phyloP scores from a whole-genome alignment of 1,140 invertebrate genomes.

The Cydia amplana region DNA sequence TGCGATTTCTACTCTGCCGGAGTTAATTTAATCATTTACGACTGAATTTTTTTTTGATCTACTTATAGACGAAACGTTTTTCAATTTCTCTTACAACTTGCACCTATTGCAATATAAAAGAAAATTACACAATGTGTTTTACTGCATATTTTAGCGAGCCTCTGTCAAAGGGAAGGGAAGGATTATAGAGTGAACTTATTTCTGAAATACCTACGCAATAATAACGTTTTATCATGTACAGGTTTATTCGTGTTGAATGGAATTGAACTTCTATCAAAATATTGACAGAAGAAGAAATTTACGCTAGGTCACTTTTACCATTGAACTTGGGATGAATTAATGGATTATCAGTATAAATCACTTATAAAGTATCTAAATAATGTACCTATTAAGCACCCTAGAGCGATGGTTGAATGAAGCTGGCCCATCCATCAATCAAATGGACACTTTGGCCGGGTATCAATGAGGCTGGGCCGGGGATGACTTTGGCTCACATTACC shows the following conservation, averaged over 20 bases:
- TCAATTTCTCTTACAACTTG: neutral
- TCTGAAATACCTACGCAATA: no score
- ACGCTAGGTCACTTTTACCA: neutral
- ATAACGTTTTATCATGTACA: no score
- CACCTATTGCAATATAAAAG: neutral
- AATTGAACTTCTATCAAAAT: no score
- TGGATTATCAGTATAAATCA: constrained; percentile 36
- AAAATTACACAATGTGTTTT: neutral
- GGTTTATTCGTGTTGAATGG: no score
- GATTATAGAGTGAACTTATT: neutral
- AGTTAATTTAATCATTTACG: constrained; percentile 25
- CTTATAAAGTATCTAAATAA: constrained; percentile 40
- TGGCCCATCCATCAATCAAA: constrained; percentile 45
- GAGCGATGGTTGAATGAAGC: constrained; percentile 35
- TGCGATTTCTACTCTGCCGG: constrained; percentile 17
- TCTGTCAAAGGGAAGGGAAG: neutral
- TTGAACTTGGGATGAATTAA: neutral
- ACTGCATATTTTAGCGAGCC: neutral
- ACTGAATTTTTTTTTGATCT: no score
- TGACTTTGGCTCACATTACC: constrained; percentile 3
- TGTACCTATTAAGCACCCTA: neutral
- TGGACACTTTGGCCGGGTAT: constrained; percentile 47
- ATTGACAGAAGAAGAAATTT: no score
- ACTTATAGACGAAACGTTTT: neutral
- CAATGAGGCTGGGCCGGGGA: constrained; percentile 40